phyloP scores from a whole-genome alignment of 2,113 vertebrate genomes.

The Thermophis baileyi region DNA sequence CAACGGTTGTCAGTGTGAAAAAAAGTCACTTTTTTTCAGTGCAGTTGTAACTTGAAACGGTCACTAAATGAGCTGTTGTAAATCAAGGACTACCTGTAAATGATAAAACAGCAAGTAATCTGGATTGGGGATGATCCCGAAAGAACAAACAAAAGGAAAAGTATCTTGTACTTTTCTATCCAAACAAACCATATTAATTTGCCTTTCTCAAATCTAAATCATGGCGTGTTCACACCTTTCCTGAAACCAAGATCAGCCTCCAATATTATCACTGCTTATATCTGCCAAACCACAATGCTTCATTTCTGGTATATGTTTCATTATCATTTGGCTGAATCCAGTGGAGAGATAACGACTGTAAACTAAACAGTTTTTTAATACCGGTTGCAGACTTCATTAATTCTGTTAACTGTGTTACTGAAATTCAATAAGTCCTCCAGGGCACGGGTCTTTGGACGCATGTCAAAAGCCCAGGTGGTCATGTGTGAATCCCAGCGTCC shows the following conservation, averaged over 20 bases:
- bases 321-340: constrained; percentile 34
- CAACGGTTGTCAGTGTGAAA: too few species aligned
- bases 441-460: constrained; percentile 39
- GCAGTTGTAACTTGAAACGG: too few species aligned
- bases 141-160: constrained; percentile 1
- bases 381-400: constrained; percentile 39
- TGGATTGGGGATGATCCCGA: constrained; percentile 36
- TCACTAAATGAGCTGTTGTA: too few species aligned
- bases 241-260: too few species aligned
- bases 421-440: constrained; percentile 30
- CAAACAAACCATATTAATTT: not conserved
- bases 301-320: not conserved
- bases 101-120: constrained; percentile 31
- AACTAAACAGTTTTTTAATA: constrained; percentile 15
- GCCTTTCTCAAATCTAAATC: not conserved
- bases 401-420: constrained; percentile 22
- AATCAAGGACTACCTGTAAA: not conserved
- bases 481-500: constrained; percentile 63
- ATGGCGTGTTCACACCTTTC: not conserved
- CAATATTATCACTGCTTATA: not conserved
- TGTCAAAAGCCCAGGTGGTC: constrained; percentile 65
- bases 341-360: not conserved
- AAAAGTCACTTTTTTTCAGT: too few species aligned
- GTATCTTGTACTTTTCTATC: not conserved
- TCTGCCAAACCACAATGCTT: not conserved